Base-by-base conservation (phyloP, 2,797 vertebrate species). In the Channallabes apus region DNA sequence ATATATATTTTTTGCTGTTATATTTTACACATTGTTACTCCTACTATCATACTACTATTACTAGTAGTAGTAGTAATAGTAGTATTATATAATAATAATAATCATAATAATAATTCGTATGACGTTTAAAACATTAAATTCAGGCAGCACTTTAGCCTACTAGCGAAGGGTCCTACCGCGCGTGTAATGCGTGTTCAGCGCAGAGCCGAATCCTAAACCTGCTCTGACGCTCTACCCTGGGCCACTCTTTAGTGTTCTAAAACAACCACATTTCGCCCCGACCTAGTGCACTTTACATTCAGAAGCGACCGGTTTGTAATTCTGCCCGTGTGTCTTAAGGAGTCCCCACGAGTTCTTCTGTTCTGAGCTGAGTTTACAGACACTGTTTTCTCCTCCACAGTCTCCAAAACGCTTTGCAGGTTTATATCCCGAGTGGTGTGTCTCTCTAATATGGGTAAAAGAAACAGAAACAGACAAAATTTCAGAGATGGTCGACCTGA, bases 401-500 rank as follows among this genome's bases (percentile, higher is more conserved):
- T 41, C 4, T 46, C 29, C 8, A 27, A 67, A 80, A 84, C 84
- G 35, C 56, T 88, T 18, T 87, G 87, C n/a, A 92, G 92, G 27
- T 85, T 91, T 82, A 85, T 89, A 20, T 91, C 89, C 32, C 62
- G 83, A 75, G 86, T 94, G 4, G 22, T 91, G 51, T 91, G 87
- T 77, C 85, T 11, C 24, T 87, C 83, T 68, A 91, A 84, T 27
- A 96, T 96, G 95, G 95, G 95, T 69, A 95, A 94, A 84, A 92
- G 93, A 91, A 95, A 93, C 90, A 93, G 94, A 9, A 94, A 94
- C 88, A 91, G 94, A 79, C 93, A 95, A 90, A 95, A 91, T 91
- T 87, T 29, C 87, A 85, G 64, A 84, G 86, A 91, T 79, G 84
- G 88, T 41, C 94, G 92, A 84, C 29, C 79, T 18, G 69, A 86